Evolutionary conservation across 2,797 vertebrate genomes (phyloP).

Genomic region (Megaceryle alcyon): DNA sequence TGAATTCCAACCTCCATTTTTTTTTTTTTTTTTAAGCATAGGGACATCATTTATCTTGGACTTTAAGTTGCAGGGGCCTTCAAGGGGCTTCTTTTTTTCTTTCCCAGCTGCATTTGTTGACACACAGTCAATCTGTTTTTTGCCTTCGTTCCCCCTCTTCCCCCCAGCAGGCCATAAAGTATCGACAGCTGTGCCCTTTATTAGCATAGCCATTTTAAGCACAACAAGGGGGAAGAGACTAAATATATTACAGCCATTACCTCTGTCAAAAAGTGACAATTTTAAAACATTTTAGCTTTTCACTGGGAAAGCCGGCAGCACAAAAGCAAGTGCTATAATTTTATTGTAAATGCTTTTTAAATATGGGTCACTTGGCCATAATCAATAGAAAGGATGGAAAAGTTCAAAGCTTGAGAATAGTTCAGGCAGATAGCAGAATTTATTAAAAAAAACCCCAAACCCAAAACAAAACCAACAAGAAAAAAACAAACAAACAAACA

Average conservation of each 20-base stretch:
- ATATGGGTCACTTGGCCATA: slow-evolving; percentile 80
- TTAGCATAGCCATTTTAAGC: slow-evolving; percentile 86
- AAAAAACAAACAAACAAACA: no score
- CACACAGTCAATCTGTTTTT: slow-evolving; percentile 90
- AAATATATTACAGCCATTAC: slow-evolving; percentile 93
- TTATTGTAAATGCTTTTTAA: slow-evolving; percentile 92
- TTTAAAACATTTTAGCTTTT: slow-evolving; percentile 91
- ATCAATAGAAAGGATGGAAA: slow-evolving; percentile 52
- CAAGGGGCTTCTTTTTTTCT: slow-evolving; percentile 86
- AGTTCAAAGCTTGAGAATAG: slow-evolving; percentile 67
- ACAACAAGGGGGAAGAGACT: slow-evolving; percentile 74
- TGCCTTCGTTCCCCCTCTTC: slow-evolving; percentile 78
- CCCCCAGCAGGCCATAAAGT: slow-evolving; percentile 89
- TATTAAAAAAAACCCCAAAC: no score
- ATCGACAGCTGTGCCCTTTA: slow-evolving; percentile 97
- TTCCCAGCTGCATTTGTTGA: slow-evolving; percentile 97
- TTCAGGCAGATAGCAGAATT: slow-evolving; percentile 30
- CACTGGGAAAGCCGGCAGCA: slow-evolving; percentile 73
- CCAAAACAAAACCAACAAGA: no score
- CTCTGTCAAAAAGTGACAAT: slow-evolving; percentile 89
- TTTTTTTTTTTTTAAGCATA: slow-evolving; percentile 83
- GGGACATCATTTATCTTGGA: slow-evolving; percentile 81
- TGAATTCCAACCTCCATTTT: slow-evolving; percentile 89
- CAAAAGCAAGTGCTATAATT: slow-evolving; percentile 83
- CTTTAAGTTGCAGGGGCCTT: slow-evolving; percentile 81